Conservation (phyloP, 2,797 vertebrate genomes). For the Argya squamiceps region DNA sequence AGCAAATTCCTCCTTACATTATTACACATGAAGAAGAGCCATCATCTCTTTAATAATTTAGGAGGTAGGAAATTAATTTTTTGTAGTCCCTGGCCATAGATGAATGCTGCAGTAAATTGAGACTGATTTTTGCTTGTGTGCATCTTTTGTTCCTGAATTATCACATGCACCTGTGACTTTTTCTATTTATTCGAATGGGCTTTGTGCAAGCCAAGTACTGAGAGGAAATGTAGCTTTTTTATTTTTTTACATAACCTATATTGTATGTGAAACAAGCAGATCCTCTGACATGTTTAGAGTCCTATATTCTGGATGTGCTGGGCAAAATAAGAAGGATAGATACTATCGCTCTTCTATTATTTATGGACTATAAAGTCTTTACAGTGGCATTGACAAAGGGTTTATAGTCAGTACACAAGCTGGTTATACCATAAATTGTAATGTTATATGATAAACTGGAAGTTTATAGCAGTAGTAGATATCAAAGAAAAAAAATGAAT, state of each 20-base stretch:
- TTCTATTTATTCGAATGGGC: conserved; percentile 45
- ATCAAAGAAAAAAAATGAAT: conserved; percentile 78
- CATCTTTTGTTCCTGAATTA: neutral
- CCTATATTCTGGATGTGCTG: conserved; percentile 66
- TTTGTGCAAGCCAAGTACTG: conserved; percentile 3
- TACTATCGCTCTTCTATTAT: conserved; percentile 77
- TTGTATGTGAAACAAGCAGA: conserved; percentile 76
- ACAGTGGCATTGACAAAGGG: conserved; percentile 82
- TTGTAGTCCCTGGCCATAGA: neutral
- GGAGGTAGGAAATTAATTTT: neutral
- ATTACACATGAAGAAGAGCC: neutral
- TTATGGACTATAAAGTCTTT: conserved; percentile 82
- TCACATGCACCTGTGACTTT: neutral
- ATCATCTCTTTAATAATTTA: conserved; percentile 6
- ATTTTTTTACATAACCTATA: conserved; percentile 48
- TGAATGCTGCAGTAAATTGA: conserved; percentile 29
- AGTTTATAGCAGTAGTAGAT: conserved; percentile 81
- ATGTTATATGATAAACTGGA: conserved; percentile 84
- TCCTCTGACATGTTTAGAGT: conserved; percentile 73
- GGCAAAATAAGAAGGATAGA: conserved; percentile 76
- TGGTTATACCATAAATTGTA: conserved; percentile 84
- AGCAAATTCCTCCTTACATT: neutral
- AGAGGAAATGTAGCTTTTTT: conserved; percentile 4
- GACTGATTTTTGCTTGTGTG: neutral
- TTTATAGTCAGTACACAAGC: conserved; percentile 83